Percentiles rank a stretch among this genome's conserved stretches.
Conservation (phyloP, 2,888 invertebrate species). For the Lacanobia wlatinum region DNA sequence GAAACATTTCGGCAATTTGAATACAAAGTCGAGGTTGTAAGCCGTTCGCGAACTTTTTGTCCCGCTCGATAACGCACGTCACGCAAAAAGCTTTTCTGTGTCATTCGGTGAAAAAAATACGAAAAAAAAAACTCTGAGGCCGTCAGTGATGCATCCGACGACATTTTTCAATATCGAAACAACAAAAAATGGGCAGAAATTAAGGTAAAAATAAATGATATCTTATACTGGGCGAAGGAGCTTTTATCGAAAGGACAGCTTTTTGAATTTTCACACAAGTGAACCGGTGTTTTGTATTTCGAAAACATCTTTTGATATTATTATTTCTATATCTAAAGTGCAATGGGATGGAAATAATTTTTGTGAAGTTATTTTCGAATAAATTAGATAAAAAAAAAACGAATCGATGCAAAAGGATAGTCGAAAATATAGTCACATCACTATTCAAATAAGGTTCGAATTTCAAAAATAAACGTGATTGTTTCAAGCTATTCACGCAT, state of each 20-base stretch:
- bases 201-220: constrained; percentile 70
- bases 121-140: constrained; percentile 72
- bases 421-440: constrained; percentile 62
- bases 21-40: constrained; percentile 78
- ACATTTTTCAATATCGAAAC: constrained; percentile 86
- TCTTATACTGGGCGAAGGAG: constrained; percentile 58
- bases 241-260: constrained; percentile 59
- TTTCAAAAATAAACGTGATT: constrained; percentile 85
- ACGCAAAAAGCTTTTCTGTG: constrained; percentile 90
- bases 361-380: constrained; percentile 24
- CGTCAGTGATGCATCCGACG: constrained; percentile 82
- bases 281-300: constrained; percentile 1
- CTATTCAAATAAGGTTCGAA: constrained; percentile 78
- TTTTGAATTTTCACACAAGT: constrained; percentile 41
- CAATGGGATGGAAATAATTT: constrained; percentile 19
- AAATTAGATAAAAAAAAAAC: constrained; percentile 38
- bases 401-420: constrained; percentile 52
- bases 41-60: constrained; percentile 75
- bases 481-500: constrained; percentile 85
- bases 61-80: constrained; percentile 84
- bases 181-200: constrained; percentile 73
- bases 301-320: constrained; percentile 17
- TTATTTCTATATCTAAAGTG: constrained; percentile 18
- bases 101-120: constrained; percentile 79
- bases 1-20: constrained; percentile 75